A percentile compares a stretch with the other conserved stretches of the same genome.
phyloP scores from a whole-genome alignment of 2,888 invertebrate species.

The Antheraea yamamai region DNA sequence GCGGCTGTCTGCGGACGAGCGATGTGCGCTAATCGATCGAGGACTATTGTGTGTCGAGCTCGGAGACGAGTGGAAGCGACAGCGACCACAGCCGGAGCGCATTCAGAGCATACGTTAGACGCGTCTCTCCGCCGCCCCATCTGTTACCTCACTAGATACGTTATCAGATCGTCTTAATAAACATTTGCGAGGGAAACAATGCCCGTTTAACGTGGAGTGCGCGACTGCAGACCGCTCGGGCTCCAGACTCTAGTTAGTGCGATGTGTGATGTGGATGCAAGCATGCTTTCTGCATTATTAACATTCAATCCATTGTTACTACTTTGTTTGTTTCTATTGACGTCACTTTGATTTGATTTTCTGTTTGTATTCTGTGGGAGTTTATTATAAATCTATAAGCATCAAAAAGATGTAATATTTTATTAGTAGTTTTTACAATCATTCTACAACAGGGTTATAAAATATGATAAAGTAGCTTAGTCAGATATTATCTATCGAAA shows the following conservation, averaged over 20 bases:
- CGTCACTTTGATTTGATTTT: constrained; percentile 27
- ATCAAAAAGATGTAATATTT: neutral
- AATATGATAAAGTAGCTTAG: no score
- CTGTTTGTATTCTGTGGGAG: neutral
- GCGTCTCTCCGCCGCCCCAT: constrained; percentile 39
- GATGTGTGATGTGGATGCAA: constrained; percentile 44
- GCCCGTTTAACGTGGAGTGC: constrained; percentile 67
- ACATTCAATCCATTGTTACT: constrained; percentile 56
- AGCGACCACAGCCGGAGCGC: constrained; percentile 41
- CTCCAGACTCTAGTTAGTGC: constrained; percentile 33
- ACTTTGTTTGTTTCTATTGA: constrained; percentile 43
- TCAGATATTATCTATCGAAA: no score
- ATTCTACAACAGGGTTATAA: no score
- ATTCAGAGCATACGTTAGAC: constrained; percentile 74
- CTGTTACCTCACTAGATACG: constrained; percentile 69
- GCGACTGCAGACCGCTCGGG: constrained; percentile 47
- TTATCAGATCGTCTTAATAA: constrained; percentile 81
- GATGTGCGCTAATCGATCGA: constrained; percentile 70
- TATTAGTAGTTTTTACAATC: no score
- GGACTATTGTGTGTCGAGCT: constrained; percentile 57
- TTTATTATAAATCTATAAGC: neutral
- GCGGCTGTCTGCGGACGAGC: constrained; percentile 39
- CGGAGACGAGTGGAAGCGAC: constrained; percentile 33
- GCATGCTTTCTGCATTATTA: constrained; percentile 57
- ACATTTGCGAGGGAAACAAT: constrained; percentile 76